A percentile compares a stretch with the other conserved stretches of the same genome.
These are phyloP conservation scores for Cynopterus brachyotis DNA, from an alignment of 2,113 vertebrate species.

Conservation along the genomic window DNA sequence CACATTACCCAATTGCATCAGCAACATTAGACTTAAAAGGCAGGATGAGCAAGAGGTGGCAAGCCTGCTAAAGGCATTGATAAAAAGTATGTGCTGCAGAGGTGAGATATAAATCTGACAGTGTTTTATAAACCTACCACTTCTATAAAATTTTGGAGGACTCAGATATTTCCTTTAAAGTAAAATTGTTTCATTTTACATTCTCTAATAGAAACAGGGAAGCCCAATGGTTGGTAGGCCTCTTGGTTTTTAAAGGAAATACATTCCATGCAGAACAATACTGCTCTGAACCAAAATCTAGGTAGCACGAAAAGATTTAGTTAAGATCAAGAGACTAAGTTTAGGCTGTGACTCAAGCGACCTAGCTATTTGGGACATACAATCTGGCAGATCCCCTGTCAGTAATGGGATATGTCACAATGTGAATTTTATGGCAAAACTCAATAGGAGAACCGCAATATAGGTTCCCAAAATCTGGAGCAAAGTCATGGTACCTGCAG, in stretches of 20 bases:
- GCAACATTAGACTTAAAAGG: neutral
- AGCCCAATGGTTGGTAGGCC: neutral
- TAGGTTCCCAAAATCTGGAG: neutral
- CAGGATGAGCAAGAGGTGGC: neutral
- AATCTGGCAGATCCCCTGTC: neutral
- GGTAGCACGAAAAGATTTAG: neutral
- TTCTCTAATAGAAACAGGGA: neutral
- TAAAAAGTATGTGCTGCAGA: neutral
- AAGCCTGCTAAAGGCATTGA: neutral
- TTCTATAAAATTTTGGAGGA: neutral
- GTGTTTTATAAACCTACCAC: neutral
- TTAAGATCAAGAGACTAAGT: neutral
- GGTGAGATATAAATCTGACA: neutral
- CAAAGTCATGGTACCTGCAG: neutral
- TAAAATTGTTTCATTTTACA: neutral
- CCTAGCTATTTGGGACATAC: fast-evolving
- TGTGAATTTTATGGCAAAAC: neutral
- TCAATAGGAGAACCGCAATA: neutral
- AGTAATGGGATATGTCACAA: neutral
- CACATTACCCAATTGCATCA: neutral
- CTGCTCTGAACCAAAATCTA: neutral
- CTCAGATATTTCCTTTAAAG: neutral
- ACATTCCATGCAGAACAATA: neutral
- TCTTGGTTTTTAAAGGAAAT: neutral
- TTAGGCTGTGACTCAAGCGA: neutral